Conservation (phyloP, 2,113 vertebrate species). For the Microtus oregoni region DNA sequence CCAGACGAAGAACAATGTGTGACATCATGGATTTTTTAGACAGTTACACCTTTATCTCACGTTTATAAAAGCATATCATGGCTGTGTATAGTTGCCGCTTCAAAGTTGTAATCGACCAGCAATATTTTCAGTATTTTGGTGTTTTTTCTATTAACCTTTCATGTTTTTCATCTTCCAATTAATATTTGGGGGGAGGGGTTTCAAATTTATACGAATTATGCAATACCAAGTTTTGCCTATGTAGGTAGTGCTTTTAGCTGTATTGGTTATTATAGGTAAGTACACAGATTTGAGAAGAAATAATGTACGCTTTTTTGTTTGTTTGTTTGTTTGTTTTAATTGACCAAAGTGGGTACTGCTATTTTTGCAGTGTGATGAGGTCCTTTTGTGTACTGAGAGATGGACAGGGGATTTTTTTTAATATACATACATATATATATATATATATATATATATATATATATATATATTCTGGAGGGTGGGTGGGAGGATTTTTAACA, state of each 20-base stretch:
- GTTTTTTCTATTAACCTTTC: conserved; percentile 96
- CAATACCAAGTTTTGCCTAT: conserved; percentile 99
- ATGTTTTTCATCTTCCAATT: conserved; percentile 98
- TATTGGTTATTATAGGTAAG: conserved; percentile 99
- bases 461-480: conserved; percentile 91
- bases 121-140: conserved; percentile 99
- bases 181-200: conserved; percentile 97
- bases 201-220: conserved; percentile 99
- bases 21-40: conserved; percentile 99
- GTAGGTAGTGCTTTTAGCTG: conserved; percentile 99
- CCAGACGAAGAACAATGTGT: conserved; percentile 94
- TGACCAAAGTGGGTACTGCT: conserved; percentile 99
- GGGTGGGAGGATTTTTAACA: conserved; percentile 90
- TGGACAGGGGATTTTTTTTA: conserved; percentile 91
- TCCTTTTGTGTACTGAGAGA: conserved; percentile 95
- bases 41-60: conserved; percentile 99
- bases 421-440: conserved; percentile 85
- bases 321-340: conserved; percentile 94
- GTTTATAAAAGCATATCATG: conserved; percentile 99
- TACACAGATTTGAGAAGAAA: conserved; percentile 93
- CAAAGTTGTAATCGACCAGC: conserved; percentile 99
- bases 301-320: conserved; percentile 91
- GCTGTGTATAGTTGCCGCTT: conserved; percentile 99
- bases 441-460: conserved; percentile 83
- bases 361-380: conserved; percentile 98